Percentiles rank a stretch among this genome's conserved stretches.
Evolutionary conservation across 1,140 invertebrate genomes (phyloP).

Genomic region (Drosophila dunni): DNA sequence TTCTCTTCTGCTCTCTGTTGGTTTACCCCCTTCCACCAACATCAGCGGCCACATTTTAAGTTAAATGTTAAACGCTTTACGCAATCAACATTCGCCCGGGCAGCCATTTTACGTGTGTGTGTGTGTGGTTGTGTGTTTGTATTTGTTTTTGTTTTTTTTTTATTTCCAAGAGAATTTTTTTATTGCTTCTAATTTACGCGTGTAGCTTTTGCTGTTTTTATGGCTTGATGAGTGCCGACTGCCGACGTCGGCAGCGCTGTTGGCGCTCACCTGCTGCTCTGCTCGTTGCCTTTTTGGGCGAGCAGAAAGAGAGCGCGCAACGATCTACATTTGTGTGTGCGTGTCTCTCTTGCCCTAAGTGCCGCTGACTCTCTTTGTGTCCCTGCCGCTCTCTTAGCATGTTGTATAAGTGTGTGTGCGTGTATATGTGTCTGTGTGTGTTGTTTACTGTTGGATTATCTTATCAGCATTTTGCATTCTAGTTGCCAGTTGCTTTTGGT

Average conservation of each 20-base stretch:
- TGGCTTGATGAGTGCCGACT: constrained; percentile 31
- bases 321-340: background rate
- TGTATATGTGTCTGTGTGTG: constrained; percentile 16
- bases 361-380: constrained; percentile 9
- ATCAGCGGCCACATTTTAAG: constrained; percentile 33
- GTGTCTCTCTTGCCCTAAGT: constrained; percentile 7
- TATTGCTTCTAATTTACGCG: constrained; percentile 62
- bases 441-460: constrained; percentile 62
- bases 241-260: constrained; percentile 37
- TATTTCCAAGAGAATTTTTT: constrained; percentile 31
- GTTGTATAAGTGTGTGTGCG: background rate
- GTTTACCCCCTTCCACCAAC: background rate
- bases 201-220: constrained; percentile 66
- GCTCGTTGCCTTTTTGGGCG: background rate
- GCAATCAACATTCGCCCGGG: constrained; percentile 54
- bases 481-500: constrained; percentile 11
- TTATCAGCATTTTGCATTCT: constrained; percentile 60
- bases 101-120: constrained; percentile 30
- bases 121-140: constrained; percentile 2
- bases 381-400: background rate
- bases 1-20: background rate
- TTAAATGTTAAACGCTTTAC: constrained; percentile 52
- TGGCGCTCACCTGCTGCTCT: constrained; percentile 44
- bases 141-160: constrained; percentile 19
- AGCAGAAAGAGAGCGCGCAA: too few species aligned